phyloP scores from a whole-genome alignment of 2,113 vertebrate species.

The Chaetorhynchus papuensis region DNA sequence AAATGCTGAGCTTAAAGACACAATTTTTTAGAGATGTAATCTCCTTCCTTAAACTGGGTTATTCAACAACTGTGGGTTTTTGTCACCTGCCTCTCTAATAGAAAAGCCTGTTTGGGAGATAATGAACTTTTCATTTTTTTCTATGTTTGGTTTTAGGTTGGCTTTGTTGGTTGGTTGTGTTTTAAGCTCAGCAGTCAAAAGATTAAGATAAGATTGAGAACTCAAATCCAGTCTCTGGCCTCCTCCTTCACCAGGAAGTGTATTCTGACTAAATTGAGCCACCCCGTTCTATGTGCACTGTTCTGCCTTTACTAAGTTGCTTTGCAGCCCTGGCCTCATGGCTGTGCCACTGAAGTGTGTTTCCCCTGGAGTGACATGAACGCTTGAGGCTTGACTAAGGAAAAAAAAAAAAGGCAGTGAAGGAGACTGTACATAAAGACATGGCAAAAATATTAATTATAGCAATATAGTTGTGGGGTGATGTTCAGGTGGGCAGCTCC shows the following conservation, averaged over 20 bases:
- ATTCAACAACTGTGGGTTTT: conserved; percentile 43
- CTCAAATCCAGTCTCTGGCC: conserved; percentile 88
- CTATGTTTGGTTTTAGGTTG: not conserved
- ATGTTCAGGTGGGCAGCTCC: conserved; percentile 88
- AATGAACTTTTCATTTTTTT: not conserved
- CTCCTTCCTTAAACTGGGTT: conserved; percentile 4
- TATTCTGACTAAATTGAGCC: conserved; percentile 78
- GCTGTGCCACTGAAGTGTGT: conserved; percentile 87
- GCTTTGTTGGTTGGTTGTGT: not conserved
- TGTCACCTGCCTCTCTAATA: conserved; percentile 50
- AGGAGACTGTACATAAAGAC: conserved; percentile 88
- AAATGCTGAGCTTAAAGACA: conserved; percentile 4
- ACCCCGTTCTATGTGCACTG: conserved; percentile 86
- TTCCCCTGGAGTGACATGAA: conserved; percentile 80
- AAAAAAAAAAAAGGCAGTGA: conserved; percentile 78
- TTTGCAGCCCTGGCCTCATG: conserved; percentile 86
- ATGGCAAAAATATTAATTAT: conserved; percentile 84
- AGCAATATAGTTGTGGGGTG: conserved; percentile 88
- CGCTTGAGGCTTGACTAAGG: conserved; percentile 75
- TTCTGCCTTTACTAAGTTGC: conserved; percentile 79
- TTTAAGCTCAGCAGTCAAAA: conserved; percentile 33
- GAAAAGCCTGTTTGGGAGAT: conserved; percentile 48
- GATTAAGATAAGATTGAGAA: conserved; percentile 57
- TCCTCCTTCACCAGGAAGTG: conserved; percentile 81
- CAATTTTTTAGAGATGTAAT: not conserved